Conservation (phyloP, 2,797 vertebrate genomes). For the Petrocephalus sullivani region DNA sequence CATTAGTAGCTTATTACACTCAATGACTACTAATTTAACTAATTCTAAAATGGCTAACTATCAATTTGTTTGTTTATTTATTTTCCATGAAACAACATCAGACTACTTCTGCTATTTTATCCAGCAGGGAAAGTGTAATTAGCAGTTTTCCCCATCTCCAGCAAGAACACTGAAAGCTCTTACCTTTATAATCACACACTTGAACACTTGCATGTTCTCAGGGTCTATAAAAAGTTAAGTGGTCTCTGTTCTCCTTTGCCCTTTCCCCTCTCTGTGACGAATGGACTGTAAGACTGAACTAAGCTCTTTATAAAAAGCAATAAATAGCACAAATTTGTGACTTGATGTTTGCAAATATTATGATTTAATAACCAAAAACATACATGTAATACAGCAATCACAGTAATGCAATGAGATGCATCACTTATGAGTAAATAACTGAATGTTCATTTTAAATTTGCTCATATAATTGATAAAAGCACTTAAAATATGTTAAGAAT, state of each 20-base stretch:
- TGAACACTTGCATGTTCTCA: not conserved
- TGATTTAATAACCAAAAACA: not conserved
- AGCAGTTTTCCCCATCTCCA: not conserved
- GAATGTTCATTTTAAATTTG: not conserved
- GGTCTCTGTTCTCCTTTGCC: not conserved
- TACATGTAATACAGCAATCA: not conserved
- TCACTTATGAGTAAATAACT: not conserved
- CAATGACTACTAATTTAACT: not conserved
- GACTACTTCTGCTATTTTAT: not conserved
- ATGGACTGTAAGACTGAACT: not conserved
- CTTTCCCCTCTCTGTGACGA: not conserved
- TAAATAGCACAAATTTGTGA: not conserved
- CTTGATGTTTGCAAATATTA: not conserved
- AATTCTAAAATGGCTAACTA: constrained; percentile 4
- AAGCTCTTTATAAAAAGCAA: not conserved
- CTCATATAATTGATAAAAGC: not conserved
- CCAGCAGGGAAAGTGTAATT: not conserved
- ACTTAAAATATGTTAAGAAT: not conserved
- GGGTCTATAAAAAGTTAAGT: not conserved
- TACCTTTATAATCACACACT: constrained; percentile 6
- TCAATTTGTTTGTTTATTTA: not conserved
- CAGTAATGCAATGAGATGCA: not conserved
- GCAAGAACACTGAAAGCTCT: not conserved
- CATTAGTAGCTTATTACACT: not conserved
- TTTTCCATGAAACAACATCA: not conserved